These are phyloP conservation scores for Orgyia antiqua DNA, from an alignment of 2,888 invertebrate genomes.

Conservation along the genomic window DNA sequence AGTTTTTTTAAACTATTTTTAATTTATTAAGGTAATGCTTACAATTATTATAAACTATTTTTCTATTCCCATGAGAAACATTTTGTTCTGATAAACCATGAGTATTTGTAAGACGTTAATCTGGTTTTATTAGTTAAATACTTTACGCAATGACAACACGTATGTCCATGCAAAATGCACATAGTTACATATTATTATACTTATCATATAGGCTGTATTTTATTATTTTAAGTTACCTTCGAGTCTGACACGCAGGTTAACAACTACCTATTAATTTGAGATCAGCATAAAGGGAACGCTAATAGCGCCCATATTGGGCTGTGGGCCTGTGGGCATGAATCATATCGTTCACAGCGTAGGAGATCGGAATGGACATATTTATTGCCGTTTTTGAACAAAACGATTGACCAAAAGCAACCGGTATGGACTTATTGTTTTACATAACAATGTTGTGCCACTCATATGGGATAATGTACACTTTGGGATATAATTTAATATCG, in stretches of 20 bases:
- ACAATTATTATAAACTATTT: too few relatives aligned
- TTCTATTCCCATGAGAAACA: too few relatives aligned
- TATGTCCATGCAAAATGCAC: too few relatives aligned
- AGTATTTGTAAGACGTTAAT: too few relatives aligned
- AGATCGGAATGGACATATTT: conserved; percentile 26
- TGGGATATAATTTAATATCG: conserved; percentile 6
- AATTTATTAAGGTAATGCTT: too few relatives aligned
- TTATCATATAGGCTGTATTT: conserved; percentile 5
- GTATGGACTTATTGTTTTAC: conserved; percentile 26
- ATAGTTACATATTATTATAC: too few relatives aligned
- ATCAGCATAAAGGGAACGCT: conserved; percentile 52
- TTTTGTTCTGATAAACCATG: neutral
- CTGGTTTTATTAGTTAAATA: too few relatives aligned
- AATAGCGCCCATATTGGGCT: conserved; percentile 52
- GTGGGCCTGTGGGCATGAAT: conserved; percentile 44
- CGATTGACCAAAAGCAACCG: conserved; percentile 16
- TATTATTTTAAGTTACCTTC: conserved; percentile 19
- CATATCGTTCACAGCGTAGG: conserved; percentile 48
- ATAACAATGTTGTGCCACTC: conserved; percentile 12
- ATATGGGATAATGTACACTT: conserved; percentile 5
- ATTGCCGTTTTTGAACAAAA: conserved; percentile 23
- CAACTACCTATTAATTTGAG: conserved; percentile 37
- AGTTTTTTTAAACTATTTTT: too few relatives aligned
- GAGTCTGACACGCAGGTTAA: conserved; percentile 16
- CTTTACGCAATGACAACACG: too few relatives aligned